Conservation (phyloP, 2,888 invertebrate species). For the Synanthedon vespiformis region DNA sequence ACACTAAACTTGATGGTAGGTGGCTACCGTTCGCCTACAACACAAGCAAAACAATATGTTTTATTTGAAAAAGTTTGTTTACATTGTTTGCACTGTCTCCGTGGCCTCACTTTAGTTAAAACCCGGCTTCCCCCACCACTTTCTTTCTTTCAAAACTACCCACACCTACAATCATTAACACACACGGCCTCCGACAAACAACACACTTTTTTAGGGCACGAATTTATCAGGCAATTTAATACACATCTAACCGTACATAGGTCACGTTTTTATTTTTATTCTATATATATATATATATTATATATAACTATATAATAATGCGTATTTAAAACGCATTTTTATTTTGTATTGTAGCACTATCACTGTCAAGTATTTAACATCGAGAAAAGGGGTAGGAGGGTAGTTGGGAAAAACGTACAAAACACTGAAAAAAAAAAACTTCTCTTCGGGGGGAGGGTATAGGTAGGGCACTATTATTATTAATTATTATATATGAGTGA, state of each 20-base stretch:
- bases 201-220: slow-evolving; percentile 56
- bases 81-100: too few relatives aligned
- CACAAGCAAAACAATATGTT: too few relatives aligned
- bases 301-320: slow-evolving; percentile 23
- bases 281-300: slow-evolving; percentile 12
- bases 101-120: too few relatives aligned
- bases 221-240: slow-evolving; percentile 47
- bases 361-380: slow-evolving; percentile 36
- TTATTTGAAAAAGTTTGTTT: too few relatives aligned
- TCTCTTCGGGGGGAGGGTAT: background rate
- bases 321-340: slow-evolving; percentile 33
- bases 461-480: background rate
- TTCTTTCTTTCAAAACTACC: slow-evolving; percentile 8
- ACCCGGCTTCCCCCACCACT: too few relatives aligned
- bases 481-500: too few relatives aligned
- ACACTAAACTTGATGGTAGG: too few relatives aligned
- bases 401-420: background rate
- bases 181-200: slow-evolving; percentile 35
- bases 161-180: slow-evolving; percentile 10
- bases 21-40: too few relatives aligned
- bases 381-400: slow-evolving; percentile 12
- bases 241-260: slow-evolving; percentile 22
- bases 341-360: slow-evolving; percentile 44
- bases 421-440: background rate
- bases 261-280: too few relatives aligned